Base-by-base conservation (phyloP, 2,888 invertebrate species). In the Tachystola acroxantha region DNA sequence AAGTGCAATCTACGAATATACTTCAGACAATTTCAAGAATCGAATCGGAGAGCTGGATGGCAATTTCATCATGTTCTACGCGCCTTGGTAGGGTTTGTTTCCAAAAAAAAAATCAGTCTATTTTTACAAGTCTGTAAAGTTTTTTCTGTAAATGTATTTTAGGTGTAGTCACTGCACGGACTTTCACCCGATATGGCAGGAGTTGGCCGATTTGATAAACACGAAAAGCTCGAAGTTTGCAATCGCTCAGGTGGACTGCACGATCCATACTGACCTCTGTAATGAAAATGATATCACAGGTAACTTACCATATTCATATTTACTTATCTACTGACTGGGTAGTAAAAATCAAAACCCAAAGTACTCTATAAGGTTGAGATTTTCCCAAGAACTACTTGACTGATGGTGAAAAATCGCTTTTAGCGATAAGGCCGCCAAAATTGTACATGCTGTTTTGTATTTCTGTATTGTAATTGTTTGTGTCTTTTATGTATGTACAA, bases 151-250 rank as follows among this genome's bases (percentile, higher is more conserved):
- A 41, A 30, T 34, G n/a, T n/a, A n/a, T 60, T 63, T 32, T 42
- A 95, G 96, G 96, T 96, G 96, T 64, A 93, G 93, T 0, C 94
- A 96, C 66, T 96, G 96, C 68, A 93, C 93, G 69, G 88, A 90
- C 55, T 88, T 95, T 37, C 88, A 89, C 14, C 94, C 94, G 13
- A 92, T 91, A 32, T 95, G 94, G 94, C 89, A 91, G 33, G 91
- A 92, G 55, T 71, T 95, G 37, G 93, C 92, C 0, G 91, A 92
- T 64, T 84, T 91, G 67, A 80, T 91, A 2, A 92, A 92, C 45
- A 88, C 89, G 36, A 89, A 89, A 40, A 88, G 89, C 33, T 88
- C 89, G 9, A 89, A 91, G 47, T 90, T 94, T 51, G 89, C 88
- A 29, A 92, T 95, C 42, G 94, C 92, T 2, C 93, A 94, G 78